phyloP scores from a whole-genome alignment of 2,113 vertebrate species.

The mouse (Mus musculus) region GRCm39 chr6:140899501-140900000 shows the following conservation, averaged over 20 bases:
- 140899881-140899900: background rate
- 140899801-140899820: background rate
- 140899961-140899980: background rate
- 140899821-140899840: background rate
- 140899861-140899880: background rate
- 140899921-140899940: background rate
- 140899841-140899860: background rate
- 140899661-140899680: background rate
- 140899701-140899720: background rate
- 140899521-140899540: background rate
- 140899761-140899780: background rate
- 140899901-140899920: background rate
- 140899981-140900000: background rate
- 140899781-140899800: background rate
- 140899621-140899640: background rate
- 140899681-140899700: background rate
- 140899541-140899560: background rate
- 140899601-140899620: background rate
- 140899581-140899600: background rate
- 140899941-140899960: background rate
- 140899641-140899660: background rate
- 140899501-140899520: background rate
- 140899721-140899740: background rate
- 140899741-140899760: background rate
- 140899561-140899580: background rate